Evolutionary conservation across 2,797 vertebrate species (phyloP), one percentile per base, ranked within the genome.

Genomic region (Hafferia zeledoni): DNA sequence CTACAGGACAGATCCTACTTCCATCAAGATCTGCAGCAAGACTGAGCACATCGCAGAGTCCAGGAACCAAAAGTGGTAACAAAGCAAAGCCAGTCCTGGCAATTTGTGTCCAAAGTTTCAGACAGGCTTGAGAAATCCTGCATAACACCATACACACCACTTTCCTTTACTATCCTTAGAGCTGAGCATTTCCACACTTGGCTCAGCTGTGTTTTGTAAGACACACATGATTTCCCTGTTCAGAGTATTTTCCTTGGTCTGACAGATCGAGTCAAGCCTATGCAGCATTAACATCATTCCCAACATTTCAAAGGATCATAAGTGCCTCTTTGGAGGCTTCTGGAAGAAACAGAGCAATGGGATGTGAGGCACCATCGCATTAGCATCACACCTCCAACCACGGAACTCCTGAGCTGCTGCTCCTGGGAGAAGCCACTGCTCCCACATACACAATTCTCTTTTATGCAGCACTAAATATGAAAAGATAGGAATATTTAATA

Each of bases 401-500:
- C 44, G 31, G 46, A 91, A 49, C 72, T 81, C 69, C 77, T 22
- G 12, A 44, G 53, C 50, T 68, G n/a, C 82, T 90, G 24, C 18
- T 60, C 50, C 43, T 71, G 61, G 69, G 61, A 87, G 52, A 87
- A 86, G 46, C 39, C 70, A 60, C 44, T 50, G 47, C 53, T 80
- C 41, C 69, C 50, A 75, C 41, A 78, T 41, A 80, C 49, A 59
- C 23, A 39, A 81, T 39, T 70, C 70, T 78, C 57, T 88, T 63
- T 72, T 14, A 75, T 23, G 37, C 67, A 75, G 37, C 37, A 68
- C 37, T 87, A 90, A 77, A 84, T 55, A 87, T 14, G 81, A 82
- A 89, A 91, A 67, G 23, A 64, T 27, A 82, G 65, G 65, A 83
- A 83, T 90, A 90, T n/a, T 91, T 81, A 77, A 93, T 56, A 88